These are phyloP conservation scores for Camponotus vicinus DNA, from an alignment of 1,140 invertebrate genomes.

Conservation along the genomic window DNA sequence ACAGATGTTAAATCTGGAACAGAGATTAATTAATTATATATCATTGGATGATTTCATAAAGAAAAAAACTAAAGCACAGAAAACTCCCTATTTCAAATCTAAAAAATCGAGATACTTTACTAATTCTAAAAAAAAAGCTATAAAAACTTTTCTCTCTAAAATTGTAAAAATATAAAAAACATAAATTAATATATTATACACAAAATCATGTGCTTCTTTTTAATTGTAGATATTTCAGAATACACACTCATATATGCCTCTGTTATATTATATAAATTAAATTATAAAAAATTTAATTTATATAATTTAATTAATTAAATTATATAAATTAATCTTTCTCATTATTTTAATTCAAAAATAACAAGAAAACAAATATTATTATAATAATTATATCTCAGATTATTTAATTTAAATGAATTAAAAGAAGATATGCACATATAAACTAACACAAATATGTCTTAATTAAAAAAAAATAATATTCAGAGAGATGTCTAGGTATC, in stretches of 20 bases:
- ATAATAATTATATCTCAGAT: neutral
- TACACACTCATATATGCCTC: neutral
- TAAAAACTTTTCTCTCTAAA: neutral
- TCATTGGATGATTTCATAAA: neutral
- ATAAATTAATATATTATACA: constrained; percentile 1
- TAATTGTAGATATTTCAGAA: neutral
- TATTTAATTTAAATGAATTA: neutral
- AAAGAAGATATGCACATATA: neutral
- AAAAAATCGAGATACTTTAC: neutral
- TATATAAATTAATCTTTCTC: neutral
- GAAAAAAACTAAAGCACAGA: neutral
- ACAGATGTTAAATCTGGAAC: neutral
- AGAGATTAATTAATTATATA: neutral
- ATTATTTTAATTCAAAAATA: neutral
- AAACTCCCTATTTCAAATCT: neutral
- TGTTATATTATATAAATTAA: neutral
- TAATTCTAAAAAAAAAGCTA: neutral
- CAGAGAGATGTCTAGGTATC: neutral
- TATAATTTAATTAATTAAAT: neutral
- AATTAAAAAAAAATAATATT: neutral
- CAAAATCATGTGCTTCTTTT: neutral
- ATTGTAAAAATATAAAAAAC: neutral
- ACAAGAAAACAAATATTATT: neutral
- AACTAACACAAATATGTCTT: neutral
- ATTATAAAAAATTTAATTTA: no score